A percentile compares a stretch with the other conserved stretches of the same genome.
Evolutionary conservation across 2,113 vertebrate species (phyloP).

Genomic region (Bucco capensis): DNA sequence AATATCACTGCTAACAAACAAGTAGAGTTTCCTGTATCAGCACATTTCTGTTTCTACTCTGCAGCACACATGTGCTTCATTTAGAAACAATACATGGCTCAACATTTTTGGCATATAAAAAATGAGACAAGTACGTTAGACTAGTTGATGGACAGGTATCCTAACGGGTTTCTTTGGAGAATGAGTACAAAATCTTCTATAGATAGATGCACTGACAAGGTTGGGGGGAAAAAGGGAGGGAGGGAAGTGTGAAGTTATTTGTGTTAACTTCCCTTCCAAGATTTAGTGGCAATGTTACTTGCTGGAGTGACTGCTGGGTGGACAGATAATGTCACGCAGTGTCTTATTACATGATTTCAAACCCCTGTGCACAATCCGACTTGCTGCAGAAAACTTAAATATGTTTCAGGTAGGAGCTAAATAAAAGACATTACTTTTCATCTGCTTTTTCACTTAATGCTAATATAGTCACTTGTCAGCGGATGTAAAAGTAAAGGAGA

Average conservation of each 20-base stretch:
- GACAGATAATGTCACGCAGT: conserved; percentile 62
- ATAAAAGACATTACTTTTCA: conserved; percentile 71
- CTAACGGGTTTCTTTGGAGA: conserved; percentile 41
- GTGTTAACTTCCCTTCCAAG: conserved; percentile 45
- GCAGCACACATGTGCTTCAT: conserved; percentile 61
- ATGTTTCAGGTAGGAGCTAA: conserved; percentile 68
- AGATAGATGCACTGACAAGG: conserved; percentile 44
- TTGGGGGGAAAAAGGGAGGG: not conserved
- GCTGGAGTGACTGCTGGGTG: conserved; percentile 44
- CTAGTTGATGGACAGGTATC: conserved; percentile 52
- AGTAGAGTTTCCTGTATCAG: conserved; percentile 78
- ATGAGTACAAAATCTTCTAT: not conserved
- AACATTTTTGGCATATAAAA: conserved; percentile 55
- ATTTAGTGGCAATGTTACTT: conserved; percentile 45
- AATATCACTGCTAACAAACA: conserved; percentile 89
- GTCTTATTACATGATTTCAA: conserved; percentile 62
- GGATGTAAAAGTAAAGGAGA: conserved; percentile 65
- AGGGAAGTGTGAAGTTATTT: conserved; percentile 31
- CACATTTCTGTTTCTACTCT: conserved; percentile 70
- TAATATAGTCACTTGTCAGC: conserved; percentile 72
- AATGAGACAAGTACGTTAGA: not conserved
- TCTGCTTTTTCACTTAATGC: conserved; percentile 71
- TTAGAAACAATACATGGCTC: conserved; percentile 60
- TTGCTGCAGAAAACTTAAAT: conserved; percentile 60
- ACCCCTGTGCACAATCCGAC: conserved; percentile 48